These are phyloP conservation scores for Drosophila eohydei DNA, from an alignment of 2,888 invertebrate species.

Conservation along the genomic window DNA sequence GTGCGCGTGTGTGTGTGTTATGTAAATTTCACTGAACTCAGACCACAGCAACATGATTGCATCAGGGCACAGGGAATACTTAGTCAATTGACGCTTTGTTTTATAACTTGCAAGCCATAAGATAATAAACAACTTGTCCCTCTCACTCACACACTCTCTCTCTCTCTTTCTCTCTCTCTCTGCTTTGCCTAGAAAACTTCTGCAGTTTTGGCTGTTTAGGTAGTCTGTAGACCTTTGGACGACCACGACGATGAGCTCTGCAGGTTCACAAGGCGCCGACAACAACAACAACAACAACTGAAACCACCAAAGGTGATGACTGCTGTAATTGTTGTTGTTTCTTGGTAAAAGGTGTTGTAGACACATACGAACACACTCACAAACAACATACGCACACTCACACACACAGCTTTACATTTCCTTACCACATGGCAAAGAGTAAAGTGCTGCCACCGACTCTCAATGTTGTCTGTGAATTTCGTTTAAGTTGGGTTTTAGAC, in stretches of 20 bases:
- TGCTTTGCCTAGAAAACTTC: conserved; percentile 17
- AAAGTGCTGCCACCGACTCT: conserved; percentile 48
- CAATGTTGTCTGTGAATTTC: conserved; percentile 54
- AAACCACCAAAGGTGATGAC: conserved; percentile 80
- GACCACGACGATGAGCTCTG: conserved; percentile 32
- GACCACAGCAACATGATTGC: conserved; percentile 42
- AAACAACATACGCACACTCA: conserved; percentile 12
- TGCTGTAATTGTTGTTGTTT: conserved; percentile 80
- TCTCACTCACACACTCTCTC: conserved; percentile 1
- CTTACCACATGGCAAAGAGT: conserved; percentile 57
- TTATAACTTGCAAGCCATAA: conserved; percentile 74
- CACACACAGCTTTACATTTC: conserved; percentile 50
- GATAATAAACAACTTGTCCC: conserved; percentile 68
- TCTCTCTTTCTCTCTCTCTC: background rate
- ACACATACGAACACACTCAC: conserved; percentile 46
- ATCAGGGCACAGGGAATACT: conserved; percentile 53
- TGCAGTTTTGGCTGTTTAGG: conserved; percentile 74
- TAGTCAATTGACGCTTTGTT: conserved; percentile 81
- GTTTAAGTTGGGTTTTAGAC: conserved; percentile 52
- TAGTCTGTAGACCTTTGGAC: conserved; percentile 63
- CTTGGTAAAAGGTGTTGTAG: conserved; percentile 78
- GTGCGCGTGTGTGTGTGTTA: conserved; percentile 29
- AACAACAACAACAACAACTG: conserved; percentile 38
- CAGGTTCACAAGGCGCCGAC: conserved; percentile 79
- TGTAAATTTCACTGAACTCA: conserved; percentile 56